Evolutionary conservation across 2,113 vertebrate genomes (phyloP).

Genomic region (Bos taurus): ARS-UCD2.0 NC_037329.1:34627001-34627500

Average conservation of each 20-base stretch:
- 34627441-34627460: background rate
- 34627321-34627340: background rate
- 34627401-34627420: accelerated
- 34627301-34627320: background rate
- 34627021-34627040: too few relatives aligned
- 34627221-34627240: background rate
- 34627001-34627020: too few relatives aligned
- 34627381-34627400: background rate
- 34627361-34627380: background rate
- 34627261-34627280: background rate
- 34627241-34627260: background rate
- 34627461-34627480: background rate
- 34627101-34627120: too few relatives aligned
- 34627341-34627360: background rate
- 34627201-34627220: background rate
- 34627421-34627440: background rate
- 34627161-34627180: too few relatives aligned
- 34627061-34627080: too few relatives aligned
- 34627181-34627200: too few relatives aligned
- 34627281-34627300: background rate
- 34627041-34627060: too few relatives aligned
- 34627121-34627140: too few relatives aligned
- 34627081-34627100: too few relatives aligned
- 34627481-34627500: background rate
- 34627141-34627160: too few relatives aligned